These are phyloP conservation scores for Lasioglossum baleicum DNA, from an alignment of 1,140 invertebrate species.

Conservation along the genomic window DNA sequence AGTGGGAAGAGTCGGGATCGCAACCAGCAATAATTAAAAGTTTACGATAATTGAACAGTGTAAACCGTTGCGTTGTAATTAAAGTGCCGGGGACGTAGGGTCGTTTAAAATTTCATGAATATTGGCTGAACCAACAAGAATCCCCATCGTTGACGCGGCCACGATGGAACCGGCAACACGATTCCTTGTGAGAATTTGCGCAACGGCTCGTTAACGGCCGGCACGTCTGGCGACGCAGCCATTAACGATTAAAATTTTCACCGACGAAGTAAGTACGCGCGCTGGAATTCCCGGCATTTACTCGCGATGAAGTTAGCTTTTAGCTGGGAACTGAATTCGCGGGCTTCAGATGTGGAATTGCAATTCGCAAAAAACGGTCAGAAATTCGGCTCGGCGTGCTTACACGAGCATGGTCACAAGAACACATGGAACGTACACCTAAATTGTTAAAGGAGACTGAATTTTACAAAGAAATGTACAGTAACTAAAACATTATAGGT, in stretches of 20 bases:
- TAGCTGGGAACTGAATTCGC: no score
- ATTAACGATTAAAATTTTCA: background rate
- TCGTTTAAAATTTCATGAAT: constrained; percentile 17
- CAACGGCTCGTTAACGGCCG: no score
- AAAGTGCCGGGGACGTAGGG: background rate
- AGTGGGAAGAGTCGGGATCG: background rate
- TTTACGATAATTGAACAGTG: constrained; percentile 30
- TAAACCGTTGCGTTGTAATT: constrained; percentile 26
- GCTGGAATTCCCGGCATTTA: background rate
- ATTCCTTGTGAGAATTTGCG: no score
- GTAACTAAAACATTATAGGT: no score
- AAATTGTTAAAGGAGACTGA: no score
- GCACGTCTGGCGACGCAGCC: no score
- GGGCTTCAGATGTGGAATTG: background rate
- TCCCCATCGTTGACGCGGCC: background rate
- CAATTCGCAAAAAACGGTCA: background rate
- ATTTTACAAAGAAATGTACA: no score
- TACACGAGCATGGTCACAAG: no score
- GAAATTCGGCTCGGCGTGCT: no score
- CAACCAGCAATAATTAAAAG: constrained; percentile 41
- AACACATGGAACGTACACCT: no score
- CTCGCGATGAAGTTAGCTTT: no score
- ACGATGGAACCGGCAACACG: background rate
- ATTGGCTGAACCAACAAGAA: background rate
- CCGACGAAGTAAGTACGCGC: background rate